These are phyloP conservation scores for Apamea epomidion DNA, from an alignment of 2,888 invertebrate species.

Conservation along the genomic window DNA sequence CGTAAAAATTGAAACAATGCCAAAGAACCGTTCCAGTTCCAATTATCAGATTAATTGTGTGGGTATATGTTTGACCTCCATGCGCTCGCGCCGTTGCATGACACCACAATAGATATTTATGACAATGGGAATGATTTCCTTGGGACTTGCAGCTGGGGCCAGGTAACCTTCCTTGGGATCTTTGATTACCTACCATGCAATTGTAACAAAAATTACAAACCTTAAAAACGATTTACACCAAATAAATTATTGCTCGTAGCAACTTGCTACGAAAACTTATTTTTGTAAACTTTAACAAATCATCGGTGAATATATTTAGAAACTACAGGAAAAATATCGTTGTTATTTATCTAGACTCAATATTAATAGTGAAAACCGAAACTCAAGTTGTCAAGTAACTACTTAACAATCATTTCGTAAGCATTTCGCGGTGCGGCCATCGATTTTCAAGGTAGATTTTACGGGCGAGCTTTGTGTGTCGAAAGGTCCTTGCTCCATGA, in stretches of 20 bases:
- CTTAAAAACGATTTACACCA: background rate
- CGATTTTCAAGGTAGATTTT: slow-evolving; percentile 88
- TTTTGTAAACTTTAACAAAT: slow-evolving; percentile 11
- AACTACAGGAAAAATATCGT: slow-evolving; percentile 5
- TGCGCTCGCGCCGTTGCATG: slow-evolving; percentile 72
- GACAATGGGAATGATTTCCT: slow-evolving; percentile 83
- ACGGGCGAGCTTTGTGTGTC: slow-evolving; percentile 86
- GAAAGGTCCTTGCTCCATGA: slow-evolving; percentile 89
- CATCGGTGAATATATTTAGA: background rate
- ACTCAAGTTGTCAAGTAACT: slow-evolving; percentile 62
- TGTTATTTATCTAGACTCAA: slow-evolving; percentile 19
- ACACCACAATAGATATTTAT: slow-evolving; percentile 80
- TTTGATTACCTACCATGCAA: slow-evolving; percentile 46
- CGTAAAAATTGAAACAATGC: slow-evolving; percentile 69
- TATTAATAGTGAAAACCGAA: slow-evolving; percentile 56
- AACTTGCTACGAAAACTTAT: slow-evolving; percentile 21
- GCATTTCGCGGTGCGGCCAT: slow-evolving; percentile 79
- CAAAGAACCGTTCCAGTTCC: slow-evolving; percentile 78
- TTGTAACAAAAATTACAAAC: background rate
- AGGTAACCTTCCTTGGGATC: slow-evolving; percentile 64
- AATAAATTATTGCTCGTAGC: slow-evolving; percentile 13
- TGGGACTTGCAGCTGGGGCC: slow-evolving; percentile 71
- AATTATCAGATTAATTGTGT: slow-evolving; percentile 82
- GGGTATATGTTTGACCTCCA: slow-evolving; percentile 83
- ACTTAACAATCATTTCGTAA: slow-evolving; percentile 74